These are phyloP conservation scores for Drosophila trapezifrons DNA, from an alignment of 1,140 invertebrate species.

Conservation along the genomic window DNA sequence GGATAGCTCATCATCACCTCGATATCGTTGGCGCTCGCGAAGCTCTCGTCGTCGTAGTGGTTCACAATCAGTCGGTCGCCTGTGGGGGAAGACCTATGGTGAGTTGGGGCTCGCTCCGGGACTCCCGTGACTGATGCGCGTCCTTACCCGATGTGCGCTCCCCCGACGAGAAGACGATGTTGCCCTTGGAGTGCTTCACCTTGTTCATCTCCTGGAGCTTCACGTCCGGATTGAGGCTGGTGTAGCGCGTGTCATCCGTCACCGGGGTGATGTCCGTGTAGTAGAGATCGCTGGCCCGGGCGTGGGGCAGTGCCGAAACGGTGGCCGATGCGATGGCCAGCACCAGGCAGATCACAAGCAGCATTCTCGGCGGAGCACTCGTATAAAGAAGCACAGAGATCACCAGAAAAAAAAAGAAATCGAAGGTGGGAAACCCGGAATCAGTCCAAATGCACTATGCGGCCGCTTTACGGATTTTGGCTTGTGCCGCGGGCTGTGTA, in stretches of 20 bases:
- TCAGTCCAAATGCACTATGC: conserved; percentile 13
- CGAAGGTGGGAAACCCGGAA: background rate
- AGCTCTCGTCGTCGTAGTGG: conserved; percentile 65
- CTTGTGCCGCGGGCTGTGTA: conserved; percentile 16
- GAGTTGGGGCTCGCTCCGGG: background rate
- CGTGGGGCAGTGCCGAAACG: conserved; percentile 17
- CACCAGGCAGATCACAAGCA: conserved; percentile 2
- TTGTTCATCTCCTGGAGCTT: conserved; percentile 53
- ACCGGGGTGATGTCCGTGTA: conserved; percentile 66
- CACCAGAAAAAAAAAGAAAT: conserved; percentile 17
- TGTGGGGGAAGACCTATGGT: conserved; percentile 5
- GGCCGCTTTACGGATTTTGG: conserved; percentile 39
- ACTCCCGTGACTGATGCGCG: background rate
- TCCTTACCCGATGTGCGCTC: conserved; percentile 65
- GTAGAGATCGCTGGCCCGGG: conserved; percentile 56
- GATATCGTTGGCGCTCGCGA: conserved; percentile 57
- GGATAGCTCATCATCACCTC: conserved; percentile 69
- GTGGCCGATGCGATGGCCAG: background rate
- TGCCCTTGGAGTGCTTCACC: conserved; percentile 72
- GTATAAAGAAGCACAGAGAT: background rate
- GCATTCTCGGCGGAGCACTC: background rate
- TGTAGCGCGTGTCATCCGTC: conserved; percentile 59
- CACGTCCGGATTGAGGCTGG: conserved; percentile 36
- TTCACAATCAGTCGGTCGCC: conserved; percentile 68
- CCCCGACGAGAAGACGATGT: conserved; percentile 64